A percentile compares a stretch with the other conserved stretches of the same genome.
phyloP scores from a whole-genome alignment of 1,140 invertebrate genomes.

The Neotoxoptera formosana region DNA sequence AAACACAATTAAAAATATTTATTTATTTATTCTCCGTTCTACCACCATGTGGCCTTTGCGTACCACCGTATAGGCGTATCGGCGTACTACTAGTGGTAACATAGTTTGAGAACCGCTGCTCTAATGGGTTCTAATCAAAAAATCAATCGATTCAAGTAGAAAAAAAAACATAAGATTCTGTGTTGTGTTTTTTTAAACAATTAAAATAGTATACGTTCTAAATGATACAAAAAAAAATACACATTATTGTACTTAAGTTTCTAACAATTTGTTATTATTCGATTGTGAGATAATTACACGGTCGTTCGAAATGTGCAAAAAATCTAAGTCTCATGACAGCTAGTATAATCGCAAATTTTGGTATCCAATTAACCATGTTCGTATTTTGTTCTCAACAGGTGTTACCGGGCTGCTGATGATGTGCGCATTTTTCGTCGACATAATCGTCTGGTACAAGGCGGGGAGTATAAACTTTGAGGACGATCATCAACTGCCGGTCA shows the following conservation, averaged over 20 bases:
- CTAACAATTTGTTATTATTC: neutral
- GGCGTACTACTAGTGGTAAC: too few relatives aligned
- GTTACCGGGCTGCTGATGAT: slow-evolving; percentile 82
- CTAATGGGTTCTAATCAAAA: too few relatives aligned
- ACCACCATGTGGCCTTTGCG: too few relatives aligned
- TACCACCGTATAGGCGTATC: too few relatives aligned
- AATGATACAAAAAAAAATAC: neutral
- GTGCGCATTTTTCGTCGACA: slow-evolving; percentile 81
- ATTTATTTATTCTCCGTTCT: too few relatives aligned
- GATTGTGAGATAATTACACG: neutral
- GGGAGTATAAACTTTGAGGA: slow-evolving; percentile 76
- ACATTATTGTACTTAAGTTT: neutral
- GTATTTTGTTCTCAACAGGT: slow-evolving; percentile 70
- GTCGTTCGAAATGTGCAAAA: neutral
- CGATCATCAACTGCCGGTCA: slow-evolving; percentile 65
- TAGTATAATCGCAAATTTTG: neutral
- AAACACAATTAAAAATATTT: too few relatives aligned
- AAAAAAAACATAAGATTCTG: too few relatives aligned
- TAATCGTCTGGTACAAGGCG: slow-evolving; percentile 84
- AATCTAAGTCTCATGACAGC: neutral
- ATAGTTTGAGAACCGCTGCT: too few relatives aligned
- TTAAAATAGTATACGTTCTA: neutral
- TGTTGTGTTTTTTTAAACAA: neutral
- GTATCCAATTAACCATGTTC: neutral
- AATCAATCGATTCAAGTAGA: too few relatives aligned